Evolutionary conservation across 2,113 vertebrate genomes (phyloP), one percentile per base, ranked within the genome.

Genomic region (Himantopus leucocephalus): DNA sequence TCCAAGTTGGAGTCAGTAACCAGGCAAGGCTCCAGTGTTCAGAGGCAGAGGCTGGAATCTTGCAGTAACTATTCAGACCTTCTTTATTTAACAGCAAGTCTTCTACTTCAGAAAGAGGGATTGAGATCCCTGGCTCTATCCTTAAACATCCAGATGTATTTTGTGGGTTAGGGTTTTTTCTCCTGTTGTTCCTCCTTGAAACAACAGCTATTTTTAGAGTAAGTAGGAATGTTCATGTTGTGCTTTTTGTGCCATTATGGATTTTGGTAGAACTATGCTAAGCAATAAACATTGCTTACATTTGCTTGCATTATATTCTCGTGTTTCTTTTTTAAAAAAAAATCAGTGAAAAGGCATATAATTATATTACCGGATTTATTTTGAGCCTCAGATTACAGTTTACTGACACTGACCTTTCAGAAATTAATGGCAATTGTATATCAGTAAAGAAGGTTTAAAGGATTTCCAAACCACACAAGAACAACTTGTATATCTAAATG

Each of bases 301-400:
- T 76, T 80, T 62, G 14, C 29, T 91, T 84, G n/a, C 18, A 24
- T 80, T 75, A 35, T 50, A 39, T 55, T 75, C 41, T 17, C 0
- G 0, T 66, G 6, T 29, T 85, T 24, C 5, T 43, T 53, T 43
- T 47, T 7, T 14, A 27, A 16, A 13, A 32, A 39, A 35, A 53
- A 32, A 70, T 3, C 12, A 39, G 8, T 55, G 24, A 60, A n/a
- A 60, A 50, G 16, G 27, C 37, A 23, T n/a, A 20, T 41, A 30
- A 64, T 78, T 3, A 5, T 2, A 1, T 59, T 55, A 7, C 8
- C 0, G 1, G 24, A 9, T 77, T 37, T 77, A 32, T 82, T 63
- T 77, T 39, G n/a, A 77, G 18, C 32, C 16, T 90, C 17, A 34
- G 14, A 53, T 55, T 58, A 43, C 17, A 39, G 13, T 68, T 94